Evolutionary conservation across 2,888 invertebrate species (phyloP).

Genomic region (Lampropteryx suffumata): DNA sequence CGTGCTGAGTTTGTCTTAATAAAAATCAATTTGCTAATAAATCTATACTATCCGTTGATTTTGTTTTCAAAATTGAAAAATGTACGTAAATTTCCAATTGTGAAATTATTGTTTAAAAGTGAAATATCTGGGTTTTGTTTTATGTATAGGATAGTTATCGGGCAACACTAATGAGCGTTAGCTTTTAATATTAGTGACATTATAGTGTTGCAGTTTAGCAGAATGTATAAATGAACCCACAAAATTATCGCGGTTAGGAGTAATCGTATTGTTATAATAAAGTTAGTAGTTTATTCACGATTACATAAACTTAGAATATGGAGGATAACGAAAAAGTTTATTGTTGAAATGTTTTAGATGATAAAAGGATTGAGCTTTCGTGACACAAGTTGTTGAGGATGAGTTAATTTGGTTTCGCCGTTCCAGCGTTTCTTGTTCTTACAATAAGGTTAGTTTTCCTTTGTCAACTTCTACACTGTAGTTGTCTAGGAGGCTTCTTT

Average conservation of each 20-base stretch:
- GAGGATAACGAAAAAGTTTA: conserved; percentile 73
- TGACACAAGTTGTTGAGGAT: conserved; percentile 71
- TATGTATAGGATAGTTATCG: conserved; percentile 48
- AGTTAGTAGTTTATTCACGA: conserved; percentile 79
- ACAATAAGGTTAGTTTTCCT: conserved; percentile 45
- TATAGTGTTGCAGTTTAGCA: conserved; percentile 70
- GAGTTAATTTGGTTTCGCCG: conserved; percentile 46
- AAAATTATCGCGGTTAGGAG: conserved; percentile 68
- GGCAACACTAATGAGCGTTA: conserved; percentile 68
- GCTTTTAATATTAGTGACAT: conserved; percentile 82
- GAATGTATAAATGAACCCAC: conserved; percentile 57
- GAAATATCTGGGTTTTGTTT: conserved; percentile 22
- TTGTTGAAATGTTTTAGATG: conserved; percentile 82
- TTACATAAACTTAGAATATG: conserved; percentile 75
- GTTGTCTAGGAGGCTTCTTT: conserved; percentile 62
- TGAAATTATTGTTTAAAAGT: conserved; percentile 21
- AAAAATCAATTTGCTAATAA: conserved; percentile 28
- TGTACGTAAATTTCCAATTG: conserved; percentile 38
- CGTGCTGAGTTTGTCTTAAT: conserved; percentile 51
- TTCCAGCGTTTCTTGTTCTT: conserved; percentile 22
- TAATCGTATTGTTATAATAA: conserved; percentile 80
- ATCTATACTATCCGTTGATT: conserved; percentile 43
- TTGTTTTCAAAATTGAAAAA: no score
- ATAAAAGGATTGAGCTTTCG: conserved; percentile 80
- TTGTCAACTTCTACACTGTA: conserved; percentile 48